Evolutionary conservation across 2,113 vertebrate genomes (phyloP).

Genomic region (Corynorhinus townsendii): DNA sequence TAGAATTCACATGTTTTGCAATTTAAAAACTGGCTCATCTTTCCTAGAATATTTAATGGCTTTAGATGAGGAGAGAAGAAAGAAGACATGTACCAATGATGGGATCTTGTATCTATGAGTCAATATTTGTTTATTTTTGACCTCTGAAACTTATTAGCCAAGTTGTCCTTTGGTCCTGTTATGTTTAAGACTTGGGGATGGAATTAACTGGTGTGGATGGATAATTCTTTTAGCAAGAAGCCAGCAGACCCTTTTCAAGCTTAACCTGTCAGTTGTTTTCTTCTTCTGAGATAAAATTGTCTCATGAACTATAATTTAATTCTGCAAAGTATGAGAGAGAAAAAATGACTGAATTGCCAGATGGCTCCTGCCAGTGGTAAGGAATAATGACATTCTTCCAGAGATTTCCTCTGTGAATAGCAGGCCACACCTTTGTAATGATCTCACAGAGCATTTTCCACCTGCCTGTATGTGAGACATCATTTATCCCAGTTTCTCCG

Average conservation of each 20-base stretch:
- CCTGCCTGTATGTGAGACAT: not conserved
- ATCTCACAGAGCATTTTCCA: not conserved
- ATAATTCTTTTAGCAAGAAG: constrained; percentile 20
- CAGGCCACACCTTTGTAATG: not conserved
- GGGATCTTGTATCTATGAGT: not conserved
- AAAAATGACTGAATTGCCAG: not conserved
- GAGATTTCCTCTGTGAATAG: not conserved
- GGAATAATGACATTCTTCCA: not conserved
- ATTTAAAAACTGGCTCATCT: not conserved
- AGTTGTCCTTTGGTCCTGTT: not conserved
- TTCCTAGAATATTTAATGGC: constrained; percentile 4
- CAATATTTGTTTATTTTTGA: not conserved
- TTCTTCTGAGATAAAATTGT: constrained; percentile 24
- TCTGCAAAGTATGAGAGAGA: not conserved
- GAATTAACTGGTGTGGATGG: not conserved
- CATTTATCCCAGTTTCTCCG: not conserved
- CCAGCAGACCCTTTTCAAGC: not conserved
- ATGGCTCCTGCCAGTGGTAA: not conserved
- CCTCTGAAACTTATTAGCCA: not conserved
- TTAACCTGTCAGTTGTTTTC: not conserved
- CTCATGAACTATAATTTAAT: not conserved
- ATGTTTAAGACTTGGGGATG: not conserved
- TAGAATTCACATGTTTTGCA: not conserved
- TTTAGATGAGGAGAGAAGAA: not conserved
- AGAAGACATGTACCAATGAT: not conserved